Evolutionary conservation across 2,888 invertebrate species (phyloP).

Genomic region (Lycia hirtaria): DNA sequence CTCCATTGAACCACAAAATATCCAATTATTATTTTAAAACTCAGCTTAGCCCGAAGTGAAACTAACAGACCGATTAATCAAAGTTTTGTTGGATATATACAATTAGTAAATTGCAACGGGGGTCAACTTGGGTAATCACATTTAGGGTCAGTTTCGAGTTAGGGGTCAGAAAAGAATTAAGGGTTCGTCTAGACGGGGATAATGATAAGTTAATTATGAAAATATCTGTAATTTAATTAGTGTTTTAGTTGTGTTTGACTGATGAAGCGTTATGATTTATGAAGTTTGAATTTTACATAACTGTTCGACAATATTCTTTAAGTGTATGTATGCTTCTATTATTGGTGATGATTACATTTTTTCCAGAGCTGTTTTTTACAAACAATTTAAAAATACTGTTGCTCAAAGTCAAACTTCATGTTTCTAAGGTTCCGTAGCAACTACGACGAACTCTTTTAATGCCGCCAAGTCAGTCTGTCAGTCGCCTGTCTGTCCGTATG

Average conservation of each 20-base stretch:
- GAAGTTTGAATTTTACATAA: no score
- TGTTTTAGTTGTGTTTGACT: not conserved
- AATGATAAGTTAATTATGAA: slow-evolving; percentile 3
- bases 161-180: slow-evolving; percentile 2
- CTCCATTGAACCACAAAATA: not conserved
- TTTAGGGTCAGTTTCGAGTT: slow-evolving; percentile 15
- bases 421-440: no score
- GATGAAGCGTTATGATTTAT: no score
- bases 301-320: no score
- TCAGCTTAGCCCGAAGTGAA: not conserved
- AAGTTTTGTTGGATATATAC: slow-evolving; percentile 3
- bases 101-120: slow-evolving; percentile 13
- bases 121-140: slow-evolving; percentile 8
- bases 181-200: slow-evolving; percentile 19
- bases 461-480: no score
- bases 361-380: no score
- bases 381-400: no score
- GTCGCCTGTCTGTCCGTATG: no score
- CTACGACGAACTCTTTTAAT: no score
- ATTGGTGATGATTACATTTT: no score
- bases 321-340: no score
- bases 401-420: no score
- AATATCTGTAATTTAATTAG: not conserved
- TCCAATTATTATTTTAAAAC: slow-evolving; percentile 1
- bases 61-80: slow-evolving; percentile 9